These are phyloP conservation scores for Andinoacara biseriatus DNA, from an alignment of 2,113 vertebrate genomes.

Conservation along the genomic window DNA sequence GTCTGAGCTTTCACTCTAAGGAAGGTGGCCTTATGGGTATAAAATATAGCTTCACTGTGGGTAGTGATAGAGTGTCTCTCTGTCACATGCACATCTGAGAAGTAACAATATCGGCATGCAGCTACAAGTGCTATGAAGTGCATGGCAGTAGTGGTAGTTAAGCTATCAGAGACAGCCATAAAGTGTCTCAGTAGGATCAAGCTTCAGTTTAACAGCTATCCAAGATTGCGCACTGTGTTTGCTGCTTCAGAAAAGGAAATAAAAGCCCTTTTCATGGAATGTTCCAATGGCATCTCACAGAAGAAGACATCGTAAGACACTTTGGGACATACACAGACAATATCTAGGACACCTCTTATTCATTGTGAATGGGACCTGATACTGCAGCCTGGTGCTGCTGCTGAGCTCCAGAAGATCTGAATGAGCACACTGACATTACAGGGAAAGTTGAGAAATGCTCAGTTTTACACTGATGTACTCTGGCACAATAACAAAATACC, in stretches of 20 bases:
- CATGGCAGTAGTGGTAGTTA: background rate
- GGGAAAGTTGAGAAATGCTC: background rate
- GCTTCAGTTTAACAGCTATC: background rate
- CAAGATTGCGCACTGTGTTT: background rate
- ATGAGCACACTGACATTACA: background rate
- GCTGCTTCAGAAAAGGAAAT: background rate
- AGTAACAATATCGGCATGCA: background rate
- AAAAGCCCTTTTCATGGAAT: background rate
- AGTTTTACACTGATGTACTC: background rate
- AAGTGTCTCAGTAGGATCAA: background rate
- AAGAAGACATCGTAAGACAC: background rate
- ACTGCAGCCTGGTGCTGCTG: slow-evolving; percentile 4
- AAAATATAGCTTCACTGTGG: background rate
- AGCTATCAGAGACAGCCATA: background rate
- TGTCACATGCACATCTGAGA: background rate
- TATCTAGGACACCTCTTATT: slow-evolving; percentile 4
- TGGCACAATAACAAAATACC: background rate
- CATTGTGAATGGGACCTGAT: background rate
- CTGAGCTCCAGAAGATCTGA: background rate
- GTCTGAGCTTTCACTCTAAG: background rate
- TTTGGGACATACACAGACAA: background rate
- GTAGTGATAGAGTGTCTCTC: background rate
- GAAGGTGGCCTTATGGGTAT: background rate
- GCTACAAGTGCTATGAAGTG: background rate
- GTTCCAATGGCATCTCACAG: background rate